Base-by-base conservation (phyloP, 1,140 invertebrate species). In the Heliconius congener region DNA sequence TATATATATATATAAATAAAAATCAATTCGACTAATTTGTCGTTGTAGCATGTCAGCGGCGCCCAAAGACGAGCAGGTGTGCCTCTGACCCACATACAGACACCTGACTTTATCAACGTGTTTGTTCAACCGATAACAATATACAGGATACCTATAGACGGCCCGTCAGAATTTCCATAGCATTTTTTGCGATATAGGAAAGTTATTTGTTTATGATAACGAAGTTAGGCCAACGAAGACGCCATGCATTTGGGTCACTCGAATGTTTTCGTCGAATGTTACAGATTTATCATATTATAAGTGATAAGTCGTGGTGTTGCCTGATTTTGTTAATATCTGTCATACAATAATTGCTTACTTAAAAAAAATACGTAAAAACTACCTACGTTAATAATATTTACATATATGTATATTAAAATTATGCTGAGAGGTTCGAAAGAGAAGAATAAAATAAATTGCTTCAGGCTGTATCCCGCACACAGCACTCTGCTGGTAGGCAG, bases 21-120 rank as follows among this genome's bases (percentile, higher is more conserved):
- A 6, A 37, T 37, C 0, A 23, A 66, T 9, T 27, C 1, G 27
- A 30, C 1, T 27, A 66, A 13, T 66, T 4, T 30, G 60, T 66
- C 60, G 60, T 3, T 11, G 60, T 66, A 66, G 60, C 23, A 2
- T 6, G 60, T 30, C 60, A 39, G 1, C 37, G 8, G 19, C 55
- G 55, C 9, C 19, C 37, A 13, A 72, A 72, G 71, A 42, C 71
- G 39, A 4, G 73, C 34, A 85, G 85, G 85, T 88, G 87, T 72
- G 84, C 78, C 72, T 79, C 60, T 86, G 89, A 86, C 87, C 87
- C 83, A 90, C 89, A 86, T 89, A 84, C 83, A 74, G 81, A 81
- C 86, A 87, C 87, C 83, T 86, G 84, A 83, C 83, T 82, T 82
- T 88, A 89, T 89, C 86, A 78, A 82, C 80, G 71, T 90, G 84